Percentiles rank a stretch among this genome's conserved stretches.
These are phyloP conservation scores for Epicauta chinensis DNA, from an alignment of 1,140 invertebrate species.

Conservation along the genomic window DNA sequence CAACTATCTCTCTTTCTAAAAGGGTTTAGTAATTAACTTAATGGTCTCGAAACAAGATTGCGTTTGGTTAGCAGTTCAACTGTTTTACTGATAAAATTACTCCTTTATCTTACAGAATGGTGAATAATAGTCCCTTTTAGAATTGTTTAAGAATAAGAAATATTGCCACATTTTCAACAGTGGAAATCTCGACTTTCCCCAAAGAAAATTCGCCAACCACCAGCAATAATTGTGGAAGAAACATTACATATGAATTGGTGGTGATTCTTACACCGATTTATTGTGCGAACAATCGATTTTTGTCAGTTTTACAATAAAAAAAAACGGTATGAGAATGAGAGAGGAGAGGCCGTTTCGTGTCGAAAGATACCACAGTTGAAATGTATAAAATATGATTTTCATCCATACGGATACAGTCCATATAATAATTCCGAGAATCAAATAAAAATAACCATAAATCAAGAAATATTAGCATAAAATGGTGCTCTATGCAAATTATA, in stretches of 20 bases:
- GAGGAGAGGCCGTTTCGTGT: too few species aligned
- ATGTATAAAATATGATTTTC: constrained; percentile 44
- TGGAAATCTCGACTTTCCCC: too few species aligned
- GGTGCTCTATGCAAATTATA: constrained; percentile 40
- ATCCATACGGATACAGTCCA: constrained; percentile 46
- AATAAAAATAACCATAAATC: constrained; percentile 46
- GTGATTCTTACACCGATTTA: too few species aligned
- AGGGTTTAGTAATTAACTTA: constrained; percentile 44
- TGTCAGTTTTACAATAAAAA: too few species aligned
- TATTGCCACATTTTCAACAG: too few species aligned
- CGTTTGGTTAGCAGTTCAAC: constrained; percentile 42
- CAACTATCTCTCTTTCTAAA: constrained; percentile 26
- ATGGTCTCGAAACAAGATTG: constrained; percentile 45
- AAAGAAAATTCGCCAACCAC: too few species aligned
- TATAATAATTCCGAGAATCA: constrained; percentile 46
- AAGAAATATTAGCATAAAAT: constrained; percentile 40
- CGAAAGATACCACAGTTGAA: too few species aligned
- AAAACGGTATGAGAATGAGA: too few species aligned
- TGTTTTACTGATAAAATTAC: constrained; percentile 41
- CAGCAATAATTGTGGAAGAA: too few species aligned
- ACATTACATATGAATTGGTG: too few species aligned
- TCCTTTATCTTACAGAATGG: constrained; percentile 37
- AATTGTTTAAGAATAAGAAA: too few species aligned
- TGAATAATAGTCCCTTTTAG: constrained; percentile 27
- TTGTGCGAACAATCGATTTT: too few species aligned